Base-by-base conservation (phyloP, 1,140 invertebrate species). In the Pararge aegeria region DNA sequence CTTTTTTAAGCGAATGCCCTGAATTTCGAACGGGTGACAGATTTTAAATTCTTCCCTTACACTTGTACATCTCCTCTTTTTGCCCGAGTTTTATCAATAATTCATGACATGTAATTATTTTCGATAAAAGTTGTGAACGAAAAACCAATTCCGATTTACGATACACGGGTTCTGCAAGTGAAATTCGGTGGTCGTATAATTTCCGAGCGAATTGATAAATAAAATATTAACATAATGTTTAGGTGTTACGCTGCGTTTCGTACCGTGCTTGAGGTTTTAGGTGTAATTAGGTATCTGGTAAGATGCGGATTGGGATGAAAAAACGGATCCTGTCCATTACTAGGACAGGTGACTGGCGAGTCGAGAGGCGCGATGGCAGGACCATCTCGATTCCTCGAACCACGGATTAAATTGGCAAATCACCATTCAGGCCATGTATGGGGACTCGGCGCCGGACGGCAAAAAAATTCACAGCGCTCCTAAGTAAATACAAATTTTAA, bases 11-110 rank as follows among this genome's bases (percentile, higher is more conserved):
- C 64, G 65, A 72, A 83, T 83, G 73, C 78, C 73, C 61, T 71
- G 83, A 83, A 85, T 89, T 80, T 81, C 75, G 74, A 77, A 68
- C 65, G 67, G 79, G 82, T 89, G 87, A 89, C 82, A 89, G 79
- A 89, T 87, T 87, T 87, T 82, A 83, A 89, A 87, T 87, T 89
- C 80, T 84, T 87, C 74, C 66, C 78, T 87, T 89, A 87, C 84
- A 89, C 84, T 89, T 89, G 83, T 74, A 65, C 60, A 42, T 57
- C 40, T 73, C 66, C 52, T 61, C 42, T 86, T 89, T 81, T 87
- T 83, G 53, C 44, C 16, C 42, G 27, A 62, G 60, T 74, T 77
- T 75, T 76, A 84, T 87, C 72, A 83, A 89, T 89, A 89, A 89
- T 87, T 73, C 83, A 87, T 88, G 78, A 84, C 63, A 66, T 78